Conservation (phyloP, 2,113 vertebrate genomes). For the Rhineura floridana region DNA sequence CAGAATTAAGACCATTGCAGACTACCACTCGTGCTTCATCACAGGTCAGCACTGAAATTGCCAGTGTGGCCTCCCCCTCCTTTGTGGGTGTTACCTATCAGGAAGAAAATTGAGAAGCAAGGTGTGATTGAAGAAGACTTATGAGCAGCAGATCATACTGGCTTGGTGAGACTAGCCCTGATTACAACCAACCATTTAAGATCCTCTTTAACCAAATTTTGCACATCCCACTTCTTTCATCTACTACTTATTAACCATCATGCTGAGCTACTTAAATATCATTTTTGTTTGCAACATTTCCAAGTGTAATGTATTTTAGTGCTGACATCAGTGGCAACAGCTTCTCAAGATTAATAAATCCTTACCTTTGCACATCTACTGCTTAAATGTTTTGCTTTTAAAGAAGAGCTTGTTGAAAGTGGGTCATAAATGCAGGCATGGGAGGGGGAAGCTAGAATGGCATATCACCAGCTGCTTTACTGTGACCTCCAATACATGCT, state of each 20-base stretch:
- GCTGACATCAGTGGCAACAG: constrained; percentile 16
- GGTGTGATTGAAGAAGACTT: background rate
- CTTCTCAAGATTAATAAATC: background rate
- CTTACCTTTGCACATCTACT: background rate
- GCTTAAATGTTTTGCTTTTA: constrained; percentile 11
- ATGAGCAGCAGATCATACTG: accelerated
- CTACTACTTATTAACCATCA: background rate
- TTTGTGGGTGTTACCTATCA: background rate
- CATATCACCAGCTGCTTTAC: background rate
- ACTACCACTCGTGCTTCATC: constrained; percentile 10
- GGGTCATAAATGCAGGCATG: constrained; percentile 16
- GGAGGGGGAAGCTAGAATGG: background rate
- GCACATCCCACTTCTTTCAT: background rate
- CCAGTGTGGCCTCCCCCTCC: background rate
- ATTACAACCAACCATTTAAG: accelerated
- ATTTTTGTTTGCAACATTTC: background rate
- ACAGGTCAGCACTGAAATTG: background rate
- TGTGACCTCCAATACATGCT: background rate
- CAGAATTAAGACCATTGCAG: too few species aligned
- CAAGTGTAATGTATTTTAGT: background rate
- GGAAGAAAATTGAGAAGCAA: background rate
- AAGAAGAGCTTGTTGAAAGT: constrained; percentile 14
- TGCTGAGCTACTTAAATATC: background rate
- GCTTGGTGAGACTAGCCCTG: background rate
- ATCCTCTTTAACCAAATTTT: background rate